Conservation (phyloP, 2,888 invertebrate genomes). For the Mythimna ferrago region DNA sequence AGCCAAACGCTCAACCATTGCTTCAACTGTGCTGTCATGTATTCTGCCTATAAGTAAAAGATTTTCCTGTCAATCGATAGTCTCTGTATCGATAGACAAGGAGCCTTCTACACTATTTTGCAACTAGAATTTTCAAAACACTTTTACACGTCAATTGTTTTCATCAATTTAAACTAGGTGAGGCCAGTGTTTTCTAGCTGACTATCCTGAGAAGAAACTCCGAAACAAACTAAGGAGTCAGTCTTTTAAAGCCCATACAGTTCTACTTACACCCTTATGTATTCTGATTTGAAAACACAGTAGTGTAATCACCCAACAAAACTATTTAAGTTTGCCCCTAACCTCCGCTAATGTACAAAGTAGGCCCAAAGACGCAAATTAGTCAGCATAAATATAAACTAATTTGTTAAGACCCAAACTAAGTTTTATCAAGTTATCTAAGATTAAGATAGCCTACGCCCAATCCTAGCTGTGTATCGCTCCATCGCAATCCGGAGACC, state of each 20-base stretch:
- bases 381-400: slow-evolving; percentile 42
- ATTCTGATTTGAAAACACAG: not conserved
- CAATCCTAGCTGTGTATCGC: slow-evolving; percentile 54
- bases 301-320: not conserved
- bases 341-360: slow-evolving; percentile 10
- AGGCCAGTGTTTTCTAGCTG: too few species aligned
- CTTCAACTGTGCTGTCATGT: too few species aligned
- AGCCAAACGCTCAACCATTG: too few species aligned
- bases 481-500: slow-evolving; percentile 42
- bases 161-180: too few species aligned
- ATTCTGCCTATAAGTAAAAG: too few species aligned
- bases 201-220: too few species aligned
- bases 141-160: too few species aligned
- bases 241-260: too few species aligned
- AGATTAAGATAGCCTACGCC: slow-evolving; percentile 50
- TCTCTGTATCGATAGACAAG: not conserved
- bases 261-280: not conserved
- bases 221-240: too few species aligned
- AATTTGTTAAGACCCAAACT: slow-evolving; percentile 51
- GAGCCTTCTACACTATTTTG: not conserved
- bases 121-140: too few species aligned
- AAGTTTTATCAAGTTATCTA: slow-evolving; percentile 51
- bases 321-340: not conserved
- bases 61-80: too few species aligned
- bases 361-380: slow-evolving; percentile 30